Evolutionary conservation across 2,113 vertebrate genomes (phyloP).

Genomic region (Hippocampus guttulatus): DNA sequence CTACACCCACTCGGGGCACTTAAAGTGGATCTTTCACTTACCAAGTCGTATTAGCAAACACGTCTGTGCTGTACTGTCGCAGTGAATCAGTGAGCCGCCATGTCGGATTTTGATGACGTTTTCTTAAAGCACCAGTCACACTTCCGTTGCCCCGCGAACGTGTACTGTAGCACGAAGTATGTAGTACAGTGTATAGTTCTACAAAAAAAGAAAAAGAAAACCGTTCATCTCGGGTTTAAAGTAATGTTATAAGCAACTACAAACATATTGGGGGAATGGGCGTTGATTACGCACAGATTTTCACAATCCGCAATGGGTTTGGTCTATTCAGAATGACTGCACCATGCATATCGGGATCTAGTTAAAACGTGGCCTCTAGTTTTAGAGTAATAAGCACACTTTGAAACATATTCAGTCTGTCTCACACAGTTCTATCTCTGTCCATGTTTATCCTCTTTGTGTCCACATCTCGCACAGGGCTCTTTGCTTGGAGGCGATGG

Average conservation of each 20-base stretch:
- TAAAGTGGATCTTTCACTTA: background rate
- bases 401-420: background rate
- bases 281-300: background rate
- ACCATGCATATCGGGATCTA: background rate
- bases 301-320: background rate
- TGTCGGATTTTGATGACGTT: background rate
- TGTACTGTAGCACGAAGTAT: too few species aligned
- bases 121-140: background rate
- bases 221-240: background rate
- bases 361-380: background rate
- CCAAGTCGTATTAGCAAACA: background rate
- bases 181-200: too few species aligned
- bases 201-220: too few species aligned
- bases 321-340: background rate
- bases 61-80: background rate
- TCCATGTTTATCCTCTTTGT: constrained; percentile 20
- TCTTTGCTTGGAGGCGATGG: constrained; percentile 64
- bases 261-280: background rate
- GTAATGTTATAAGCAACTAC: background rate
- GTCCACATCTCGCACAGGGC: constrained; percentile 55
- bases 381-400: background rate
- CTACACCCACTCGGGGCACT: background rate
- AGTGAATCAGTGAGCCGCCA: background rate
- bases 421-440: background rate
- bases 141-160: background rate